Evolutionary conservation across 2,113 vertebrate genomes (phyloP), one percentile per base, ranked within the genome.

Genomic region (Odontesthes bonariensis): DNA sequence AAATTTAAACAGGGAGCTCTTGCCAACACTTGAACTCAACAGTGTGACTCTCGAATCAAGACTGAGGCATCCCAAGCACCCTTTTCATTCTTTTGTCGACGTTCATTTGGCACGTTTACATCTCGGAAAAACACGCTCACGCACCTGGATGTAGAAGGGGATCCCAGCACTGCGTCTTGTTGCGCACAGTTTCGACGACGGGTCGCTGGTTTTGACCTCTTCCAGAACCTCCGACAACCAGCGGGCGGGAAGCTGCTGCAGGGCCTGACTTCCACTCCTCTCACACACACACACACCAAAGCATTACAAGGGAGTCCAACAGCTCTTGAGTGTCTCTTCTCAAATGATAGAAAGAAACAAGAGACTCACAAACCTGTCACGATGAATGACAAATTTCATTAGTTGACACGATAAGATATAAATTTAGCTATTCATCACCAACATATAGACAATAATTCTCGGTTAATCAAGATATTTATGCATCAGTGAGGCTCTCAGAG

Each of bases 71-170:
- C 1, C 62, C 57, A 61, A 67, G 77, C 40, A 35, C 0, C 19
- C 33, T 40, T 44, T 44, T 9, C 38, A 62, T n/a, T 12, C 40
- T 32, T 14, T 51, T 31, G 35, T 10, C 19, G 3, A 14, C 35
- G 38, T 12, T 12, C 20, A 9, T 8, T 1, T 49, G 38, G 17
- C 49, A 0, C 7, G 27, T 47, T 64, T 32, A 16, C 6, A 8
- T 0, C 0, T 55, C 33, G 7, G 35, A 46, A 77, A 53, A 53
- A 22, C 17, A 4, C 10, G n/a, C 9, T 46, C 2, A 49, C 81
- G 65, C 44, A 98, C 97, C 97, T 99, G 97, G 76, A 99, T 95
- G 76, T 98, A 99, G 93, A 99, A 99, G 1, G 97, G 98, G 82
- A 99, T 96, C 22, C 98, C 98, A 6, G 97, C 97, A 60, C 97